phyloP scores from a whole-genome alignment of 2,797 vertebrate species.

The Podarcis lilfordi region DNA sequence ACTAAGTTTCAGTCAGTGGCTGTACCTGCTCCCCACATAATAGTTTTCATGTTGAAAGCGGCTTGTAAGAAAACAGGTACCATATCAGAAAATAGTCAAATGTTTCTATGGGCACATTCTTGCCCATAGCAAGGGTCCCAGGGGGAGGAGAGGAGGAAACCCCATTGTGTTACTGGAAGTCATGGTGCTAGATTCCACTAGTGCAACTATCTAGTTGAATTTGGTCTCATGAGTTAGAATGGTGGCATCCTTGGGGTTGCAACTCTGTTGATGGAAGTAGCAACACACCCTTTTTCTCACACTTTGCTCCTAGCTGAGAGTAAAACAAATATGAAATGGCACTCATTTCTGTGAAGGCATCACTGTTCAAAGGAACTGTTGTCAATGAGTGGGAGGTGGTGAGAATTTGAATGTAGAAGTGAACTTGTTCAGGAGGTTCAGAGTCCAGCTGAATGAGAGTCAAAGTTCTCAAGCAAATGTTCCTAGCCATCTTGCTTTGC shows the following conservation, averaged over 20 bases:
- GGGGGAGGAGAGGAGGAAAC: too few relatives aligned
- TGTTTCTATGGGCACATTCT: neutral
- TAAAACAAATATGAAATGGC: neutral
- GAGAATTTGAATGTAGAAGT: conserved; percentile 40
- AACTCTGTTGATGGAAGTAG: neutral
- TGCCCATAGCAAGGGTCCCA: too few relatives aligned
- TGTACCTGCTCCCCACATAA: too few relatives aligned
- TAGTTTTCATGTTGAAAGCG: neutral
- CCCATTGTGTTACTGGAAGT: too few relatives aligned
- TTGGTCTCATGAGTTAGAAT: conserved; percentile 14
- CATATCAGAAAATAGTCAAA: neutral
- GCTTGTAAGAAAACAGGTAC: neutral
- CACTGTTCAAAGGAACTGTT: conserved; percentile 44
- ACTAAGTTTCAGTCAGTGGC: too few relatives aligned
- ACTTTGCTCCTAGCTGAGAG: neutral
- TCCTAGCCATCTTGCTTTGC: neutral
- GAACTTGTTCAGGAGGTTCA: neutral
- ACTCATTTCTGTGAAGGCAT: conserved; percentile 59
- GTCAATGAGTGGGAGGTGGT: conserved; percentile 49
- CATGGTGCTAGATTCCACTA: too few relatives aligned
- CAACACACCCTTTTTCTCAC: conserved; percentile 1
- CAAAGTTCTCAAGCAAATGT: neutral
- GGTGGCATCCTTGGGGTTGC: neutral
- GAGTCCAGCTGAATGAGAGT: neutral
- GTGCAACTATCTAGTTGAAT: too few relatives aligned